Evolutionary conservation across 2,113 vertebrate species (phyloP).

Genomic region (Myodes glareolus): DNA sequence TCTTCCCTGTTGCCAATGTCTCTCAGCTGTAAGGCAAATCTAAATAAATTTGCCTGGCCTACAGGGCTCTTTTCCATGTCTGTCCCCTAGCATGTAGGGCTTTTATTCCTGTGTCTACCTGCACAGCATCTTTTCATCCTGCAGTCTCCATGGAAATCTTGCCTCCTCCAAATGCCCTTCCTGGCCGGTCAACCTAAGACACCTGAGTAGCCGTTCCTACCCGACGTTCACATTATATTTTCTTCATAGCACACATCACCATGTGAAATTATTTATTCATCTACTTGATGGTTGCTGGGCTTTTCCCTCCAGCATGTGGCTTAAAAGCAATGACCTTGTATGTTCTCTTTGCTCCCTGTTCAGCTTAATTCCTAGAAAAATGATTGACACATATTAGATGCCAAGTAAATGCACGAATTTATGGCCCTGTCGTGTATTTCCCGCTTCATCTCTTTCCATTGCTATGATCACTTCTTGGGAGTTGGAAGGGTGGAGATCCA

Average conservation of each 20-base stretch:
- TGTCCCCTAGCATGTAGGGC: background rate
- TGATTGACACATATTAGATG: background rate
- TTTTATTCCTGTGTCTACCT: background rate
- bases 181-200: background rate
- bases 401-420: background rate
- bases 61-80: background rate
- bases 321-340: background rate
- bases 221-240: background rate
- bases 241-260: background rate
- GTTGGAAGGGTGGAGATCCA: background rate
- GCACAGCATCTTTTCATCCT: background rate
- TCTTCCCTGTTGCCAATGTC: background rate
- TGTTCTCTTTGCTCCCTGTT: background rate
- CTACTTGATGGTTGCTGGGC: slow-evolving; percentile 24
- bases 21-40: background rate
- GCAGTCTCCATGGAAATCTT: background rate
- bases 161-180: slow-evolving; percentile 1
- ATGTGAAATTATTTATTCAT: background rate
- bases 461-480: background rate
- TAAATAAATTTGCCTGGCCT: background rate
- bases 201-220: background rate
- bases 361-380: background rate
- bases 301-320: background rate
- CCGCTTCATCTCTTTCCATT: background rate
- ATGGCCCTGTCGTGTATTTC: background rate